Percentiles rank a stretch among this genome's conserved stretches.
Evolutionary conservation across 2,797 vertebrate genomes (phyloP).

Genomic region (Artibeus jamaicensis): DNA sequence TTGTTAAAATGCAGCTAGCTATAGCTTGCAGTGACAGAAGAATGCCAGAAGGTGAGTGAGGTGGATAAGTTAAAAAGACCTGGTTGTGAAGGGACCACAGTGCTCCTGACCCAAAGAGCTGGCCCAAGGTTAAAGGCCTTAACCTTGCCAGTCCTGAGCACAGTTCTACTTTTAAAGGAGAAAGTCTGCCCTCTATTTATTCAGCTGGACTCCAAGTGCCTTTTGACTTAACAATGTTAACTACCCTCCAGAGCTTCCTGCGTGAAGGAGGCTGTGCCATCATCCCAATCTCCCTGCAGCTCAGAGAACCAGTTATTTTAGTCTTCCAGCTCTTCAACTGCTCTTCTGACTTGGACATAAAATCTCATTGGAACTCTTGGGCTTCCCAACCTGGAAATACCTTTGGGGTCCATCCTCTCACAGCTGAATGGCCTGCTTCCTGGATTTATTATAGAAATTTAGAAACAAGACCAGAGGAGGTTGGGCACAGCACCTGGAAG

Average conservation of each 20-base stretch:
- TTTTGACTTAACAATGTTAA: background rate
- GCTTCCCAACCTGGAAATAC: background rate
- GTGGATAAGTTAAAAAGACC: background rate
- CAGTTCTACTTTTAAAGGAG: constrained; percentile 1
- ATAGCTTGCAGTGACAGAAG: background rate
- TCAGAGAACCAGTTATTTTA: background rate
- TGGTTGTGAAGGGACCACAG: background rate
- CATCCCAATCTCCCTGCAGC: background rate
- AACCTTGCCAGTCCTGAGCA: background rate
- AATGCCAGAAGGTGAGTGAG: background rate
- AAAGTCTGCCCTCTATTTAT: background rate
- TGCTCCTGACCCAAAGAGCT: background rate
- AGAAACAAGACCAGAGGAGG: background rate
- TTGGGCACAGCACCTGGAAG: background rate
- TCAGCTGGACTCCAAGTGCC: constrained; percentile 46
- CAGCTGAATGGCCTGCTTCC: background rate
- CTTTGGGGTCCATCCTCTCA: background rate
- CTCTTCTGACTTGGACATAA: background rate
- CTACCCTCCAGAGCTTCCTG: background rate
- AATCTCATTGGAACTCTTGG: constrained; percentile 18
- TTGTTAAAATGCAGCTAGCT: background rate
- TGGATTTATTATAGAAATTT: constrained; percentile 21
- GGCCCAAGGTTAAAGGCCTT: constrained; percentile 43
- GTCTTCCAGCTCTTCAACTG: background rate
- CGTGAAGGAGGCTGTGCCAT: background rate